Conservation (phyloP, 2,888 invertebrate species). For the Andrena marginata region DNA sequence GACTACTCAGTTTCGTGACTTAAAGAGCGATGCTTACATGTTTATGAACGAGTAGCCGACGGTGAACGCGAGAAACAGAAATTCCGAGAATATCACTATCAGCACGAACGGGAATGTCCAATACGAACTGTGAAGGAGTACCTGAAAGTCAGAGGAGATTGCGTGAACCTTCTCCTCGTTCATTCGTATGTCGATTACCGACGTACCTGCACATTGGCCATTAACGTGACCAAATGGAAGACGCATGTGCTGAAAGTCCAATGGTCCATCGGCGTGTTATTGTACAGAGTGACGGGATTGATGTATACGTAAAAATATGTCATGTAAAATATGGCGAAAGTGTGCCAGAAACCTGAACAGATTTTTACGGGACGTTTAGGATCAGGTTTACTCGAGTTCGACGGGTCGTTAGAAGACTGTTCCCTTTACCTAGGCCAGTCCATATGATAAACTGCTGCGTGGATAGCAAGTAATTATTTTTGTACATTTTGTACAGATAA, state of each 20-base stretch:
- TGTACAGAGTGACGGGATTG: slow-evolving; percentile 86
- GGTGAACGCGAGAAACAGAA: slow-evolving; percentile 87
- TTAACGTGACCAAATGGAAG: slow-evolving; percentile 77
- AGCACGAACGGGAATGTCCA: slow-evolving; percentile 88
- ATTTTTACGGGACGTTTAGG: not conserved
- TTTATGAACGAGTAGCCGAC: slow-evolving; percentile 87
- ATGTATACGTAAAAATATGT: slow-evolving; percentile 84
- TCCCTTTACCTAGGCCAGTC: slow-evolving; percentile 85
- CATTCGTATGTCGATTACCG: not conserved
- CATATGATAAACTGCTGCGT: slow-evolving; percentile 88
- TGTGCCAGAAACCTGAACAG: slow-evolving; percentile 88
- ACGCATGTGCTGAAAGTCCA: slow-evolving; percentile 84
- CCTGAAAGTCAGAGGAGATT: slow-evolving; percentile 67
- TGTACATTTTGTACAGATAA: slow-evolving; percentile 88
- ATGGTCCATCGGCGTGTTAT: slow-evolving; percentile 86
- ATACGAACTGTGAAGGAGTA: slow-evolving; percentile 86
- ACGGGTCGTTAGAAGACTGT: not conserved
- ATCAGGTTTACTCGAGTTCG: not conserved
- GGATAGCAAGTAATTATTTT: slow-evolving; percentile 88
- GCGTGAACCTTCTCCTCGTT: not conserved
- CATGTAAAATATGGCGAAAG: slow-evolving; percentile 88
- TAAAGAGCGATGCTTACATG: slow-evolving; percentile 83
- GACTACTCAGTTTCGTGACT: not conserved
- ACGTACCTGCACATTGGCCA: slow-evolving; percentile 79
- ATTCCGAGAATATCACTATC: slow-evolving; percentile 86